Base-by-base conservation (phyloP, 2,888 invertebrate species). In the Tuberolachnus salignus region DNA sequence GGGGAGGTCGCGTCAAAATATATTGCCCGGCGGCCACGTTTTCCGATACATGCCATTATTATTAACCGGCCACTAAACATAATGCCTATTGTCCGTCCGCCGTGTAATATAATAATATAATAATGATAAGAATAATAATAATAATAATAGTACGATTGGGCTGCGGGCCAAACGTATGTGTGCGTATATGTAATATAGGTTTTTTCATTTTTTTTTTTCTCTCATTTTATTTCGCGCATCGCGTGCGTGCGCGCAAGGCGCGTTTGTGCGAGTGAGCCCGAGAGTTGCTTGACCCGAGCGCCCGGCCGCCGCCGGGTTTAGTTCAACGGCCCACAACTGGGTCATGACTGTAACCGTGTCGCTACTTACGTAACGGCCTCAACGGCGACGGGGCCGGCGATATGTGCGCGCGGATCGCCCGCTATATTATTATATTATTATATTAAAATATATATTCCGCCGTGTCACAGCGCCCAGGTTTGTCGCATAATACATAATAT, bases 221-320 rank as follows among this genome's bases (percentile, higher is more conserved):
- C 23, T 34, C 4, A 46, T 51, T 55, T 42, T 53, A 42, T 46
- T 21, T 16, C 46, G 59, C 70, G 46, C 57, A 6, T 19, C 46
- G 46, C 55, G 55, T 16, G 69, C 63, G 63, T 14, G 63, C 55
- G 55, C 21, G 57, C 23, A 49, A 4, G 57, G 6, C n/a, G 55
- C 59, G 44, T 23, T 23, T 44, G 46, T n/a, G 55, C 23, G n/a
- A 26, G 72, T 55, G 75, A 57, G 72, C 70, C 78, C 78, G 78
- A 81, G 81, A 81, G 80, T 80, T 82, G 80, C 69, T 80, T 80
- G 82, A 80, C 80, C 81, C 73, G 80, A 81, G 69, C 71, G 81
- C 78, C 80, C 70, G 75, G 69, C 81, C 74, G 81, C 80, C 81
- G 69, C 81, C 78, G 80, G 81, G 82, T 81, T 82, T 82, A 81